A percentile compares a stretch with the other conserved stretches of the same genome.
Conservation (phyloP, 2,888 invertebrate species). For the Blera fallax region DNA sequence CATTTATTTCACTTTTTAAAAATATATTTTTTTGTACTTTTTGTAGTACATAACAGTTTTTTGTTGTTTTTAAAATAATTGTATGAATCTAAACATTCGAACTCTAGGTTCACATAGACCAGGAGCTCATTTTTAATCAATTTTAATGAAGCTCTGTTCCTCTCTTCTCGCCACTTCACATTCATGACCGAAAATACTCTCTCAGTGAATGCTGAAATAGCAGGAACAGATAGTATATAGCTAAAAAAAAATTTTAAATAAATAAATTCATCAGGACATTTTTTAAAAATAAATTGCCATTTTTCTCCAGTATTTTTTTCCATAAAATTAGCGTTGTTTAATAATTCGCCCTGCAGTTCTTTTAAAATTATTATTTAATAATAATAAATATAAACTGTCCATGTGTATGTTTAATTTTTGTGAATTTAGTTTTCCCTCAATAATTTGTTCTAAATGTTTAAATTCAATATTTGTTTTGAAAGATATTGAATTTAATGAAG, state of each 20-base stretch:
- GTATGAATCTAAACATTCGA: background rate
- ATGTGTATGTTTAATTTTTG: background rate
- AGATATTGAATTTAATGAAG: background rate
- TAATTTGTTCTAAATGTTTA: background rate
- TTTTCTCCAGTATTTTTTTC: background rate
- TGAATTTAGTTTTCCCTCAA: background rate
- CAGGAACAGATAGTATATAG: too few relatives aligned
- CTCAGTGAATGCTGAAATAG: background rate
- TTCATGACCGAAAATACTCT: background rate
- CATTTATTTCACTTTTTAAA: background rate
- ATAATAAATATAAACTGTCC: too few relatives aligned
- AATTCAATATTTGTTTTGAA: background rate
- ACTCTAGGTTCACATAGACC: background rate
- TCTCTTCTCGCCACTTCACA: background rate
- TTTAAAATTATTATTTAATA: background rate
- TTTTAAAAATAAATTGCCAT: background rate
- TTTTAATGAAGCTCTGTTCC: background rate
- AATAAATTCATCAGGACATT: background rate
- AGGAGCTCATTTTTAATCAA: background rate
- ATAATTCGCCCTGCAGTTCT: background rate
- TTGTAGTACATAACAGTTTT: too few relatives aligned
- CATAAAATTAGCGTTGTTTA: background rate
- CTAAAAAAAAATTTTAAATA: background rate
- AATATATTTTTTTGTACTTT: too few relatives aligned
- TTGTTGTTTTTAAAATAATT: background rate